Base-by-base conservation (phyloP, 2,113 vertebrate genomes). In the Macrotis lagotis region DNA sequence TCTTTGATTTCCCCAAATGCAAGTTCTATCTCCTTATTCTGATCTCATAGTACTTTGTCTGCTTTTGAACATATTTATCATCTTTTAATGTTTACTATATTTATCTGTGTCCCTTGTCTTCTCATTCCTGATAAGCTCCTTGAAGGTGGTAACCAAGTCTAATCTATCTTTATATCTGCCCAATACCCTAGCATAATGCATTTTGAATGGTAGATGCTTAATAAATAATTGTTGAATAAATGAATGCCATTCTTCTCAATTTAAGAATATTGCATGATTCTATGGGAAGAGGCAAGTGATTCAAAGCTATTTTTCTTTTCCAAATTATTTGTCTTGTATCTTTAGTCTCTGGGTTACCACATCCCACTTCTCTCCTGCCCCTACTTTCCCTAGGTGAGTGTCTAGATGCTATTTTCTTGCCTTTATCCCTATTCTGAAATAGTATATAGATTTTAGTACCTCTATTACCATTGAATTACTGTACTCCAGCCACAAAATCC, bases 331-430 rank as follows among this genome's bases (percentile, higher is more conserved):
- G 55, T 4, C 28, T 74, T n/a, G 31, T n/a, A 37, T 37, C 59
- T 83, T 83, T 44, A 83, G 7, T 83, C 66, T 24, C n/a, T 83
- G 66, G n/a, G n/a, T 83, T 44, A 44, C n/a, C 94, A 88, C 28
- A 48, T 92, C 16, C 48, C 48, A 83, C 93, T 66, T 91, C 14
- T 95, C 25, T 89, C 96, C 52, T 93, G 66, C 90, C 74, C 8
- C 93, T 93, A 49, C 48, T 93, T 88, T 51, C 16, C 48, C 24
- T 90, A 94, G 55, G 19, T 51, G 90, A 89, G 89, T 3, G 50
- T 48, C 89, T 50, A 52, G 91, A 48, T 19, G 50, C 11, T 66
- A 16, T 66, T 95, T 88, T 91, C 50, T 92, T 25, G 7, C 25
- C 7, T 8, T 7, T 95, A 49, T 94, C 8, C 88, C 89, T 50